phyloP scores from a whole-genome alignment of 2,797 vertebrate species.

The Hippocampus kuda region DNA sequence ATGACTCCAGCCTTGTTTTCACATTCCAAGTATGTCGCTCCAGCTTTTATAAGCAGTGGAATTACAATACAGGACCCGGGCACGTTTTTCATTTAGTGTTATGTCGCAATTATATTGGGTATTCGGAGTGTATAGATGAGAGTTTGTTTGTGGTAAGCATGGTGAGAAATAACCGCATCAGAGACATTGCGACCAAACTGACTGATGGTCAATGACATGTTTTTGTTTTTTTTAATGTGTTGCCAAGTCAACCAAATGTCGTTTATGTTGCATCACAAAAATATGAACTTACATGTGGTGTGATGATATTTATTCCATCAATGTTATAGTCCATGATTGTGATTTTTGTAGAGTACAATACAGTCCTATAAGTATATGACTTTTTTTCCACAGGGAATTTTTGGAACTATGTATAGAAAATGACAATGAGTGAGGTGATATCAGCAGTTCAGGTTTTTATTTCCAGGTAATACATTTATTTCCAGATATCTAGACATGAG shows the following conservation, averaged over 20 bases:
- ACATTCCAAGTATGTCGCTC: slow-evolving; percentile 37
- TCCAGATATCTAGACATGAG: no score
- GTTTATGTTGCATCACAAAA: not conserved
- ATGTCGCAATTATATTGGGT: slow-evolving; percentile 7
- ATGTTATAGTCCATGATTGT: not conserved
- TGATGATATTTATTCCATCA: not conserved
- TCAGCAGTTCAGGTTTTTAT: not conserved
- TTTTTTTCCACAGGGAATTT: not conserved
- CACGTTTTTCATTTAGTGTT: slow-evolving; percentile 40
- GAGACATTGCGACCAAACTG: slow-evolving; percentile 28
- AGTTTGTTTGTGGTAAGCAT: slow-evolving; percentile 5
- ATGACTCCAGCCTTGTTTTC: slow-evolving; percentile 17
- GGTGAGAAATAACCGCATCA: slow-evolving; percentile 12
- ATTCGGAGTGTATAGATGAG: slow-evolving; percentile 15
- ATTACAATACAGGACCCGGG: slow-evolving; percentile 15
- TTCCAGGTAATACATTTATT: not conserved
- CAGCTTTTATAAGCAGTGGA: slow-evolving; percentile 35
- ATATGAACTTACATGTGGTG: not conserved
- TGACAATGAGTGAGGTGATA: not conserved
- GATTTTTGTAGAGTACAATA: not conserved
- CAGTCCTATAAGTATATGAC: not conserved
- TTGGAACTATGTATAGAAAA: not conserved
- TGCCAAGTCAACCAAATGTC: not conserved
- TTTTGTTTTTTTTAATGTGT: not conserved
- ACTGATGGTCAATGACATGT: slow-evolving; percentile 13